Conservation (phyloP, 2,888 invertebrate genomes). For the Leptinotarsa juncta region DNA sequence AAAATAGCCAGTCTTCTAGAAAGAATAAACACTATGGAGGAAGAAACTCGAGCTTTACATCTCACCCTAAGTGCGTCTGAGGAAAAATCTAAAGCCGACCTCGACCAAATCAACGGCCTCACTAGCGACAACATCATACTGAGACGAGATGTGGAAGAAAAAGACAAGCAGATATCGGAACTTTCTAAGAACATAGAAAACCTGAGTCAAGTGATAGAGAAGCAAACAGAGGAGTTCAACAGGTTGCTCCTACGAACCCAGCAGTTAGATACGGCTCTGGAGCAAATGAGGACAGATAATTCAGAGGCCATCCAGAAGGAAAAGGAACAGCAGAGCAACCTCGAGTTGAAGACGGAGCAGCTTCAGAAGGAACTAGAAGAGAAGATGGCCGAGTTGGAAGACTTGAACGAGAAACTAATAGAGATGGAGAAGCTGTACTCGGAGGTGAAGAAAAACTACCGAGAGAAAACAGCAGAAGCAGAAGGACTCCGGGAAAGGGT, state of each 20-base stretch:
- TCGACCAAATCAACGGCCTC: conserved; percentile 23
- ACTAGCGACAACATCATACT: conserved; percentile 30
- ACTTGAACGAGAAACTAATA: conserved; percentile 24
- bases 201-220: conserved; percentile 35
- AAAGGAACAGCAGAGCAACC: conserved; percentile 41
- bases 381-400: conserved; percentile 32
- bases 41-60: conserved; percentile 13
- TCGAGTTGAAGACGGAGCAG: conserved; percentile 40
- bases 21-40: conserved; percentile 26
- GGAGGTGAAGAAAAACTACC: conserved; percentile 28
- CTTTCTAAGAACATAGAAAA: conserved; percentile 32
- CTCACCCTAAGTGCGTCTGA: not conserved
- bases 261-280: conserved; percentile 32
- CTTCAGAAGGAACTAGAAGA: conserved; percentile 34
- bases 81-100: conserved; percentile 8
- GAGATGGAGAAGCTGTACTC: conserved; percentile 35
- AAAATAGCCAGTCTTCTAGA: conserved; percentile 14
- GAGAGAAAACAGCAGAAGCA: conserved; percentile 24
- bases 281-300: conserved; percentile 35
- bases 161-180: conserved; percentile 33
- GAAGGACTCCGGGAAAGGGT: conserved; percentile 12
- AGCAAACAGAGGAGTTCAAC: conserved; percentile 45
- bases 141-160: conserved; percentile 30
- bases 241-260: conserved; percentile 42
- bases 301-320: conserved; percentile 41